Base-by-base conservation (phyloP, 2,888 invertebrate species). In the Chymomyza procnemis region DNA sequence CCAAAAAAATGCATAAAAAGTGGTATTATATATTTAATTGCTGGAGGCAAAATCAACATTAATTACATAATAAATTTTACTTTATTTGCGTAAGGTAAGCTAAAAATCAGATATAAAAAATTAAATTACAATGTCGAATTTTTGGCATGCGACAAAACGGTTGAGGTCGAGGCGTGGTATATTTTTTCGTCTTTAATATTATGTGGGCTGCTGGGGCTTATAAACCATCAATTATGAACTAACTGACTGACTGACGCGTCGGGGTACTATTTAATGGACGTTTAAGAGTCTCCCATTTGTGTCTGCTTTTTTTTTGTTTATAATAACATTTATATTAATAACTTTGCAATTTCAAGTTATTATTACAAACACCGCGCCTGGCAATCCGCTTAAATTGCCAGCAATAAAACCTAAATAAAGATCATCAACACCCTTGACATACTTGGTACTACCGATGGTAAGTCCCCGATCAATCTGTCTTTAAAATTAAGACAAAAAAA, bases 271-370 rank as follows among this genome's bases (percentile, higher is more conserved):
- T 61, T 61, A 14, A 21, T 26, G n/a, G 48, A 9, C 57, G n/a
- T 16, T 57, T 34, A 16, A 34, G 4, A 26, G 16, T 14, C 22
- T 12, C 18, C 18, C 46, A 16, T 59, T 41, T 16, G 9, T 3
- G 48, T 48, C n/a, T 4, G n/a, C 18, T 48, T 5, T 5, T 67
- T n/a, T 70, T 73, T 71, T 64, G 30, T 22, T n/a, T 14, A 18
- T 41, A 22, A 63, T 61, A 56, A 55, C 74, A 71, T 84, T 76
- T 75, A 79, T 76, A 72, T 69, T 76, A 85, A 85, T 83, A 81
- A 84, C 83, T 83, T 81, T 76, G 76, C 72, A 74, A 85, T 76
- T 82, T 73, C 58, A 69, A 63, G 69, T 62, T 74, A 78, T 81
- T 69, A 76, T 66, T 58, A 62, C 26, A 48, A 48, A 52, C 66